phyloP scores from a whole-genome alignment of 2,797 vertebrate genomes.

The Remorina albescens region DNA sequence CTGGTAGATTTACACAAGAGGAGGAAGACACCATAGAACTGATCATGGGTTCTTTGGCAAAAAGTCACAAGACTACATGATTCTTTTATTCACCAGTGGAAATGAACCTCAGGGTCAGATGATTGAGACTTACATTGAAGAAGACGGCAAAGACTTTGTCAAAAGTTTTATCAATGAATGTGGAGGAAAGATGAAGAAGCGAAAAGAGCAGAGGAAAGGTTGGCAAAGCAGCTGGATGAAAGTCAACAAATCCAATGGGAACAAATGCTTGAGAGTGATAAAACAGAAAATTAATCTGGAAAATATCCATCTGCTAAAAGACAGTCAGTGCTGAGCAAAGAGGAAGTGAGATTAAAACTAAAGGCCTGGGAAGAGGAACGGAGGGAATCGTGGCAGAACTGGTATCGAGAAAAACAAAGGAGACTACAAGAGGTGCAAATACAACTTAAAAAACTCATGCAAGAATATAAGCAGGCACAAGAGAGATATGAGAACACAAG shows the following conservation, averaged over 20 bases:
- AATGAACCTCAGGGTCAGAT: conserved; percentile 24
- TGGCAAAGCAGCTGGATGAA: background rate
- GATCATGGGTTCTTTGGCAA: conserved; percentile 51
- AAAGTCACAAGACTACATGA: conserved; percentile 37
- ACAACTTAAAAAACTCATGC: background rate
- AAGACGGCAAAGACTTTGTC: background rate
- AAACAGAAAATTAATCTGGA: background rate
- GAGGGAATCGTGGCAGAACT: conserved; percentile 34
- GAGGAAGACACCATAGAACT: conserved; percentile 38
- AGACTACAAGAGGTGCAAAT: background rate
- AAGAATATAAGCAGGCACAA: conserved; percentile 26
- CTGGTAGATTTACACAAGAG: conserved; percentile 49
- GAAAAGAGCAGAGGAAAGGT: conserved; percentile 19
- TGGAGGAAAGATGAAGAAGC: conserved; percentile 29
- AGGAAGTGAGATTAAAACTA: background rate
- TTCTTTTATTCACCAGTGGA: conserved; percentile 60
- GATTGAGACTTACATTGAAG: conserved; percentile 21
- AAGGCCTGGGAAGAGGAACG: conserved; percentile 31
- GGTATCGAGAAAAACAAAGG: conserved; percentile 3
- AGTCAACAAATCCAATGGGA: background rate
- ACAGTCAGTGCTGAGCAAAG: background rate
- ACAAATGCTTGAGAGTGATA: background rate
- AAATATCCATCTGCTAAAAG: background rate
- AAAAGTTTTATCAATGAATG: conserved; percentile 20
- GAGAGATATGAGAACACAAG: no score